Percentiles rank a stretch among this genome's conserved stretches.
Evolutionary conservation across 53 echinoderm and acorn worm species (phyloP).

Genomic region (Echinometra lucunter): DNA sequence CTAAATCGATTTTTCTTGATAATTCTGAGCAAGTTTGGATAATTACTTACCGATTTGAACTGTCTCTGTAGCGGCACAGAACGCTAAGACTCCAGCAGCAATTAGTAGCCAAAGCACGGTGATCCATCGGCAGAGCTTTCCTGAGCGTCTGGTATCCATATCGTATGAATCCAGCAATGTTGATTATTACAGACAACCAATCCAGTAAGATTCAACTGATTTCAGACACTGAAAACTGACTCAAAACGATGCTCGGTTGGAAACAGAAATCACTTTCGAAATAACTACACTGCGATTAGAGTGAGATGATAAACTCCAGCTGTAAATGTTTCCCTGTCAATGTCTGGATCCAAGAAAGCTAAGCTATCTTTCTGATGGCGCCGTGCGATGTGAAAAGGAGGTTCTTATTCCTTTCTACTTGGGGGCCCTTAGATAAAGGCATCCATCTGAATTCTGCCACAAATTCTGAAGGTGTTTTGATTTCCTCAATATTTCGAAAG

Average conservation of each 20-base stretch:
- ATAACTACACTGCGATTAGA: background rate
- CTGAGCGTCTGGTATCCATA: constrained; percentile 14
- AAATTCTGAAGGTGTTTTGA: background rate
- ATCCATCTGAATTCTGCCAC: background rate
- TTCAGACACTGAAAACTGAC: background rate
- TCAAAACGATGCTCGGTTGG: background rate
- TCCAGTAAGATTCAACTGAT: background rate
- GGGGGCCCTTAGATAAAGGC: background rate
- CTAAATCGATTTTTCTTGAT: background rate
- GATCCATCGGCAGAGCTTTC: constrained; percentile 12
- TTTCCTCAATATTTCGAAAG: background rate
- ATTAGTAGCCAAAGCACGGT: constrained; percentile 6
- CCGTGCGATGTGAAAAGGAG: background rate
- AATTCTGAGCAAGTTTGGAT: background rate
- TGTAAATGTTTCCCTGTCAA: background rate
- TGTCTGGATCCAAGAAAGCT: background rate
- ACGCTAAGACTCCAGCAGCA: background rate
- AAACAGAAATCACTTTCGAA: background rate
- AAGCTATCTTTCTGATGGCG: background rate
- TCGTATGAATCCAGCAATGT: constrained; percentile 38
- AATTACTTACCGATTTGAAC: constrained; percentile 40
- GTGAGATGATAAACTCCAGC: background rate
- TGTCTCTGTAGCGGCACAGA: background rate
- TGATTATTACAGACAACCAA: constrained; percentile 11
- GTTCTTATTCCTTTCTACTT: background rate